A percentile compares a stretch with the other conserved stretches of the same genome.
Evolutionary conservation across 2,113 vertebrate genomes (phyloP).

Genomic region (Ailuropoda melanoleuca): DNA sequence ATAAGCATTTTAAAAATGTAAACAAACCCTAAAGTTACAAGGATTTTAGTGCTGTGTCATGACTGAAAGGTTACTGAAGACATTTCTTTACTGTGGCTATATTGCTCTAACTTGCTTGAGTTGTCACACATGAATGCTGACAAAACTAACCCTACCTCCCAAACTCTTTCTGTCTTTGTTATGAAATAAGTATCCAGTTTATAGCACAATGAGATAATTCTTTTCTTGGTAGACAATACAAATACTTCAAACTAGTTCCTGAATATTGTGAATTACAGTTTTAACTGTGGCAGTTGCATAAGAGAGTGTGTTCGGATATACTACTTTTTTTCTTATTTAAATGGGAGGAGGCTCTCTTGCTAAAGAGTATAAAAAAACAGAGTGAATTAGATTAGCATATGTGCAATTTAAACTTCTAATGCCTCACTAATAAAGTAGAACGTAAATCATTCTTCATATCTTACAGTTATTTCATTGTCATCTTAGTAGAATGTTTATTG

Average conservation of each 20-base stretch:
- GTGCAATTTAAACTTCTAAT: neutral
- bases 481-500: neutral
- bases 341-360: neutral
- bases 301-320: neutral
- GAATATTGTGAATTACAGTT: neutral
- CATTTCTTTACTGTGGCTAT: neutral
- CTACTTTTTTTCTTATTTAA: constrained; percentile 16
- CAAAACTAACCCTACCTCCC: neutral
- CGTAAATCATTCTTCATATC: neutral
- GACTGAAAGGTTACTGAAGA: neutral
- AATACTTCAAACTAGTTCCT: neutral
- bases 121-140: neutral
- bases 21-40: neutral
- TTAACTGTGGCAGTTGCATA: neutral
- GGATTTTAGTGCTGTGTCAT: neutral
- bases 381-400: neutral
- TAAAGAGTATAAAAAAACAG: neutral
- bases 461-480: neutral
- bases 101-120: neutral
- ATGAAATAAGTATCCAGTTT: neutral
- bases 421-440: neutral
- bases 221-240: neutral
- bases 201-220: neutral
- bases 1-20: neutral
- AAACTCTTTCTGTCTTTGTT: constrained; percentile 1